A percentile compares a stretch with the other conserved stretches of the same genome.
Conservation (phyloP, 2,113 vertebrate genomes). For the Diadophis punctatus region DNA sequence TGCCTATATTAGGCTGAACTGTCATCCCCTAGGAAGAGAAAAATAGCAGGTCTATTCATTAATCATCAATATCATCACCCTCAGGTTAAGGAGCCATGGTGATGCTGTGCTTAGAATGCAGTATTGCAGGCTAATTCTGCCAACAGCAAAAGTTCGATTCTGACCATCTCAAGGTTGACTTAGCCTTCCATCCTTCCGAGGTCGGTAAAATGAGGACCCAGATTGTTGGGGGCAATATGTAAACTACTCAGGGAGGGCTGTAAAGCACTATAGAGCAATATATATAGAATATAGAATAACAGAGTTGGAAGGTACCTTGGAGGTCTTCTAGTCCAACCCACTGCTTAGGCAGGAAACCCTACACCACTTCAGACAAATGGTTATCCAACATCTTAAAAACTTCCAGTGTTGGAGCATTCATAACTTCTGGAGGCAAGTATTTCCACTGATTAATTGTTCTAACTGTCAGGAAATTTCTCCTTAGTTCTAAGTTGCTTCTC, state of each 20-base stretch:
- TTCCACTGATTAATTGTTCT: no score
- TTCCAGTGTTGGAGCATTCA: no score
- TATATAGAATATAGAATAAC: background rate
- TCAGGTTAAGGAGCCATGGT: background rate
- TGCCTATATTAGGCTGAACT: background rate
- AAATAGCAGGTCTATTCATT: background rate
- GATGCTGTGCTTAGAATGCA: background rate
- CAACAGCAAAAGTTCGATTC: background rate
- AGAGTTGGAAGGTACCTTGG: no score
- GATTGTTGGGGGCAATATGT: background rate
- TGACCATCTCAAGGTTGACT: background rate
- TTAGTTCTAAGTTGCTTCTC: no score
- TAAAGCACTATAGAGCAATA: background rate
- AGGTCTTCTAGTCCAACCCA: no score
- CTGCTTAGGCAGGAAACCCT: no score
- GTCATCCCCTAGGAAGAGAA: background rate
- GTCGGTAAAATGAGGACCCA: background rate
- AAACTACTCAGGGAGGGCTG: background rate
- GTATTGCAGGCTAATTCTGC: background rate
- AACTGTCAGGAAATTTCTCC: no score
- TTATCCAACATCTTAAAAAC: no score
- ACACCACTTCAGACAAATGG: no score
- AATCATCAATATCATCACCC: background rate
- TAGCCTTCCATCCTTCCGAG: background rate
- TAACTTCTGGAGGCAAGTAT: no score